phyloP scores from a whole-genome alignment of 2,113 vertebrate species.

The Hystrix cristata region DNA sequence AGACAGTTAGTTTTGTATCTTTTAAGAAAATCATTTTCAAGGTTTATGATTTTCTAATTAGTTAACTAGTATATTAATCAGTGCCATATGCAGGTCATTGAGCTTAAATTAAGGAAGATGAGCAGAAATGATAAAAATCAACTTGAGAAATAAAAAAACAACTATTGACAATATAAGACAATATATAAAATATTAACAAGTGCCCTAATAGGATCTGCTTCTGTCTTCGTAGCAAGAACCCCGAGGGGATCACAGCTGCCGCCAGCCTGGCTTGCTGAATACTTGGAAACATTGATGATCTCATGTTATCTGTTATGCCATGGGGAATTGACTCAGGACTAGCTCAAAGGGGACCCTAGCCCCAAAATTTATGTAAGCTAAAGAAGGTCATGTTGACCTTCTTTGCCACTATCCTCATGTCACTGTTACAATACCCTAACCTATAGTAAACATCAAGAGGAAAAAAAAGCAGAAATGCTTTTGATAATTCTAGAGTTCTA shows the following conservation, averaged over 20 bases:
- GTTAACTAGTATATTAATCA: conserved; percentile 40
- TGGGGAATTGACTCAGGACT: neutral
- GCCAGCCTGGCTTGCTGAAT: neutral
- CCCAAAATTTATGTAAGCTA: neutral
- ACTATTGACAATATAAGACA: neutral
- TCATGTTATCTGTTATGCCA: neutral
- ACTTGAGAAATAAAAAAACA: neutral
- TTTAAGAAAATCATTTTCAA: conserved; percentile 25
- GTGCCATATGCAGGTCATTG: neutral
- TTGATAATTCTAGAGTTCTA: neutral
- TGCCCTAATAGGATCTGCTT: neutral
- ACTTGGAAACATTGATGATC: neutral
- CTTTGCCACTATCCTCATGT: neutral
- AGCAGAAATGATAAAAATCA: conserved; percentile 17
- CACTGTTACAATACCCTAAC: neutral
- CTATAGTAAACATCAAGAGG: neutral
- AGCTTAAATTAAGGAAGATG: neutral
- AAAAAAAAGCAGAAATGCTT: neutral
- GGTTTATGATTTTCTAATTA: conserved; percentile 6
- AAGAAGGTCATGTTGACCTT: neutral
- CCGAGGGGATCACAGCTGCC: neutral
- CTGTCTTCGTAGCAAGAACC: neutral
- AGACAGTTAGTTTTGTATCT: conserved; percentile 3
- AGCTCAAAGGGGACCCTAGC: neutral
- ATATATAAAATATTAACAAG: neutral